phyloP scores from a whole-genome alignment of 53 echinoderm and acorn worm genomes.

The Luidia sarsii region DNA sequence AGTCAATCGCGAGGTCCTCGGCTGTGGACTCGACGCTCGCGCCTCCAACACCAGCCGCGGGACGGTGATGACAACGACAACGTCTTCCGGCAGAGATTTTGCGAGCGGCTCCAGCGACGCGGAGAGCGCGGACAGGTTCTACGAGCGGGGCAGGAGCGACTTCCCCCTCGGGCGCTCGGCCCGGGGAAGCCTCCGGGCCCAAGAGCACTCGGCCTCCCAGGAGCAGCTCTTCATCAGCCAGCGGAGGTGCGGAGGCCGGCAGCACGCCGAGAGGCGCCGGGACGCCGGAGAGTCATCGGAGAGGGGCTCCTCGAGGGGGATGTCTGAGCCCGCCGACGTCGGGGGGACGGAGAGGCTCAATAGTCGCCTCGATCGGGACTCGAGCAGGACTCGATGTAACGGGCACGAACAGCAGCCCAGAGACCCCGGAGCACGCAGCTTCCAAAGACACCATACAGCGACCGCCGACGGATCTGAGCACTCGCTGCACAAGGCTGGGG shows the following conservation, averaged over 20 bases:
- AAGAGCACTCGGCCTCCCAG: constrained; percentile 59
- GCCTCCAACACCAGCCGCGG: constrained; percentile 7
- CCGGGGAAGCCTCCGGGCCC: background rate
- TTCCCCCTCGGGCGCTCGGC: background rate
- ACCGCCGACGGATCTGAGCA: background rate
- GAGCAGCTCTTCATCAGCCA: constrained; percentile 42
- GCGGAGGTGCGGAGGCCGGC: background rate
- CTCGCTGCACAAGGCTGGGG: constrained; percentile 22
- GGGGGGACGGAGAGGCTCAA: constrained; percentile 1
- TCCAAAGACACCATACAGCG: too few relatives aligned
- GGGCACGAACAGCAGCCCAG: background rate
- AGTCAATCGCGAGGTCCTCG: background rate
- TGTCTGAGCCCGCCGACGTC: constrained; percentile 2
- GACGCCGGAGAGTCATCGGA: background rate
- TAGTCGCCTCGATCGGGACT: background rate
- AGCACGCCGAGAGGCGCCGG: background rate
- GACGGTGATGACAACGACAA: background rate
- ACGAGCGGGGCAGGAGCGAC: background rate
- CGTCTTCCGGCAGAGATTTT: background rate
- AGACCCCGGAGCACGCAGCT: background rate
- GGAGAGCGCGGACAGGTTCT: constrained; percentile 6
- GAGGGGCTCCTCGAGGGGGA: background rate
- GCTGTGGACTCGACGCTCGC: background rate
- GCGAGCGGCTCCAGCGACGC: background rate
- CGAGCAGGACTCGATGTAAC: constrained; percentile 4